These are phyloP conservation scores for Menidia menidia DNA, from an alignment of 2,797 vertebrate genomes.

Conservation along the genomic window DNA sequence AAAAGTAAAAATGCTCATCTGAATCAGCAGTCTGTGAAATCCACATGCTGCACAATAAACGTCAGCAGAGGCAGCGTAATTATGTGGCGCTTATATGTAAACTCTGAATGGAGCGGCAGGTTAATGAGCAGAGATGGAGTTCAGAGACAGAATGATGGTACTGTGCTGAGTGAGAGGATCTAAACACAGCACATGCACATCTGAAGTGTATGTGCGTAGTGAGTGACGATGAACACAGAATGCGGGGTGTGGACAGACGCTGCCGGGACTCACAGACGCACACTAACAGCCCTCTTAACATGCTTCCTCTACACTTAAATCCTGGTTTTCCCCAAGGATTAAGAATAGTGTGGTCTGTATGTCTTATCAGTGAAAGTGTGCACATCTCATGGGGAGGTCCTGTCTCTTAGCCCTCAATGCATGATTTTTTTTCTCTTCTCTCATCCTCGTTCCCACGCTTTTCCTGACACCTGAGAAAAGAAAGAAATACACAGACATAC, in stretches of 20 bases:
- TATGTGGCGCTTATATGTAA: neutral
- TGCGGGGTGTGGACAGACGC: conserved; percentile 51
- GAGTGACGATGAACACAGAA: conserved; percentile 62
- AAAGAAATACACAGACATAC: conserved; percentile 4
- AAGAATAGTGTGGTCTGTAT: conserved; percentile 31
- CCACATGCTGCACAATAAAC: neutral
- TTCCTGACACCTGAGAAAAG: neutral
- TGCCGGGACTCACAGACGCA: conserved; percentile 24
- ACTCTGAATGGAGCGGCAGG: neutral
- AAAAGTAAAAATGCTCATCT: neutral
- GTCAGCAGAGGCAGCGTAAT: neutral
- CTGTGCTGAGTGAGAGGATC: conserved; percentile 23
- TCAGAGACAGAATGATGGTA: conserved; percentile 22
- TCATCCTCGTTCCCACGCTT: conserved; percentile 33
- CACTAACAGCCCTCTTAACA: conserved; percentile 57
- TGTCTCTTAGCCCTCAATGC: conserved; percentile 27
- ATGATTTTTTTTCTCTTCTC: conserved; percentile 39
- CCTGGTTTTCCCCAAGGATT: conserved; percentile 38
- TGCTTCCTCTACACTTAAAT: conserved; percentile 71
- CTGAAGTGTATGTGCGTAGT: conserved; percentile 20
- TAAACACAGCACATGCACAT: neutral
- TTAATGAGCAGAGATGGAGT: conserved; percentile 11
- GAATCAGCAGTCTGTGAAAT: neutral
- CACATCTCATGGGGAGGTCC: conserved; percentile 49
- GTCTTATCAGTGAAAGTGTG: conserved; percentile 43